Evolutionary conservation across 2,797 vertebrate genomes (phyloP), one percentile per base, ranked within the genome.

Genomic region (Thamnophis elegans): DNA sequence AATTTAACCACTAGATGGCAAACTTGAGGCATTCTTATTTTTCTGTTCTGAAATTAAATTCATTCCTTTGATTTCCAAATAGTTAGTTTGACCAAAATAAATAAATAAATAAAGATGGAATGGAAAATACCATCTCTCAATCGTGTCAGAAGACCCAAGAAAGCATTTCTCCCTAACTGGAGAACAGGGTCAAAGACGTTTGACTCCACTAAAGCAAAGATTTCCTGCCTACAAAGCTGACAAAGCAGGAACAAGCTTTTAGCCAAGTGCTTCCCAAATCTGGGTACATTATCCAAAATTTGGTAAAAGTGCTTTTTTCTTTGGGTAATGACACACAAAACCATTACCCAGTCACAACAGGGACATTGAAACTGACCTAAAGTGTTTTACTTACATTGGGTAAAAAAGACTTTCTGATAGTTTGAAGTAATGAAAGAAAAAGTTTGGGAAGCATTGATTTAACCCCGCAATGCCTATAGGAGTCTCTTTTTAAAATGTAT

Each of bases 1-100:
- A 55, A 54, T 90, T 90, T 92, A 95, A 94, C 96, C 97, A 96
- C 94, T 93, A 97, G 97, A 94, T 96, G 97, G 96, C 96, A 96
- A 95, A 68, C 95, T 95, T 93, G 94, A 62, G 62, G 94, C 94
- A 7, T 86, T 88, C 91, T 93, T 94, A 93, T 65, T 93, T 94
- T 95, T 92, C 91, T 82, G 60, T 89, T 36, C 1, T 85, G 36
- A 13, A 36, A 86, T 94, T 42, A 91, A 93, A 88, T 94, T 92
- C 18, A 20, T 92, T 89, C 13, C 25, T 90, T 92, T 96, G 94
- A 94, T 92, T 88, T 94, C 93, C 62, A 89, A 92, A 92, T 73
- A 85, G 95, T 91, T 95, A 42, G 96, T 96, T 94, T 96, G 96
- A 94, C 94, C 96, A 90, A 94, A 96, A 91, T 92, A 92, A 96